Conservation (phyloP, 2,888 invertebrate species). For the Plebejus argus region DNA sequence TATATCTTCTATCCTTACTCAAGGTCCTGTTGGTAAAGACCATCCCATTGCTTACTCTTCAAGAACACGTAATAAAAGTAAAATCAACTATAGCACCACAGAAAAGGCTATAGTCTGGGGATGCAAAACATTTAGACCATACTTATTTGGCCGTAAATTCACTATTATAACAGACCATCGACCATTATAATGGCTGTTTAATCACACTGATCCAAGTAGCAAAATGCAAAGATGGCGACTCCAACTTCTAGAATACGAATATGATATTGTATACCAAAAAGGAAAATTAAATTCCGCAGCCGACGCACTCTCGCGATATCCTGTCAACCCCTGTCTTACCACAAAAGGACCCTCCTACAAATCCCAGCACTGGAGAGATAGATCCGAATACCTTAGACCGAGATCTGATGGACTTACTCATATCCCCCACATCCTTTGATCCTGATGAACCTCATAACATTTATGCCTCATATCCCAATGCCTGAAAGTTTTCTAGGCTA, state of each 20-base stretch:
- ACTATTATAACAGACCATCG: slow-evolving; percentile 37
- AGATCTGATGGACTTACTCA: slow-evolving; percentile 8
- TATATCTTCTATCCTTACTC: not conserved
- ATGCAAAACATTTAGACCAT: not conserved
- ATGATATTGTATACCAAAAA: not conserved
- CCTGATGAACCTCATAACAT: slow-evolving; percentile 21
- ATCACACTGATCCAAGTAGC: not conserved
- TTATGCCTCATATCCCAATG: too few relatives aligned
- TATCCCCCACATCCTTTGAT: not conserved
- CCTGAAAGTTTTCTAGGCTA: too few relatives aligned
- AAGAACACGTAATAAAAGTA: slow-evolving; percentile 44
- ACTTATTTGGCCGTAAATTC: slow-evolving; percentile 39
- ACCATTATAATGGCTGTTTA: slow-evolving; percentile 40
- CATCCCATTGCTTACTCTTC: slow-evolving; percentile 40
- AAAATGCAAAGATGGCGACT: too few relatives aligned
- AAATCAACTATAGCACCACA: slow-evolving; percentile 43
- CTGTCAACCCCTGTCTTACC: slow-evolving; percentile 33
- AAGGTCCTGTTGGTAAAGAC: slow-evolving; percentile 39
- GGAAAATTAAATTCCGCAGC: slow-evolving; percentile 40
- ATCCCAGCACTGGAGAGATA: too few relatives aligned
- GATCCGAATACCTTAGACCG: not conserved
- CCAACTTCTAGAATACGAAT: too few relatives aligned
- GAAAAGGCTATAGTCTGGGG: not conserved
- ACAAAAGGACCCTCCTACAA: slow-evolving; percentile 7
- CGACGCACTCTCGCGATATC: slow-evolving; percentile 43